These are phyloP conservation scores for Scotopteryx bipunctaria DNA, from an alignment of 2,888 invertebrate genomes.

Conservation along the genomic window DNA sequence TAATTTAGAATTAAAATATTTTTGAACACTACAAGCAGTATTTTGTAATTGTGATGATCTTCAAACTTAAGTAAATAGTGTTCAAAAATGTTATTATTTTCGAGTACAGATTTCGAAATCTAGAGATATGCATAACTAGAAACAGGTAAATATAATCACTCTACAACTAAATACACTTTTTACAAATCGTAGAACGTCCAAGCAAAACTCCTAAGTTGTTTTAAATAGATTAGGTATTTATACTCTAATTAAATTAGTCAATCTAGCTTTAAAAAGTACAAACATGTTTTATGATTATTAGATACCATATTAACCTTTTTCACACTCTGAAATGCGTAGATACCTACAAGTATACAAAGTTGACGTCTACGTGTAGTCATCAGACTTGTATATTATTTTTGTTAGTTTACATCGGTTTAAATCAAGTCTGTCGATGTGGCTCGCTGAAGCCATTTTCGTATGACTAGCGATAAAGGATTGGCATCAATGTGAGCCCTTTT, in stretches of 20 bases:
- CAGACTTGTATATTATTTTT: background rate
- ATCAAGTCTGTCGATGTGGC: slow-evolving; percentile 27
- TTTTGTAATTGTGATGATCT: background rate
- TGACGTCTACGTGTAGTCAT: too few relatives aligned
- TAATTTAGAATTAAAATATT: slow-evolving; percentile 12
- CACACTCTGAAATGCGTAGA: too few relatives aligned
- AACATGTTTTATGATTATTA: slow-evolving; percentile 16
- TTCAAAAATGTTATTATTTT: slow-evolving; percentile 45
- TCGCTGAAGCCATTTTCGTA: slow-evolving; percentile 36
- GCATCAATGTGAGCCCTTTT: slow-evolving; percentile 3
- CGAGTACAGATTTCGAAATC: slow-evolving; percentile 67
- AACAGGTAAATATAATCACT: slow-evolving; percentile 75
- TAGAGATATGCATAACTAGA: slow-evolving; percentile 82
- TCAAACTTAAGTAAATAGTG: slow-evolving; percentile 1
- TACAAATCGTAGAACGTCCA: slow-evolving; percentile 76
- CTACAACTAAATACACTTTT: slow-evolving; percentile 83
- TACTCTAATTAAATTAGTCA: slow-evolving; percentile 55
- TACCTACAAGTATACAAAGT: too few relatives aligned
- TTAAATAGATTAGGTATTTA: slow-evolving; percentile 64
- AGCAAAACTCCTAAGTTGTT: slow-evolving; percentile 73
- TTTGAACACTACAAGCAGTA: slow-evolving; percentile 9
- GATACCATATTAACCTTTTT: too few relatives aligned
- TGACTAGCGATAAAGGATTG: slow-evolving; percentile 26
- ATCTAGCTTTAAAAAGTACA: slow-evolving; percentile 53
- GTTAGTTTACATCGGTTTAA: slow-evolving; percentile 17